Evolutionary conservation across 2,888 invertebrate species (phyloP).

Genomic region (Tineola bisselliella): DNA sequence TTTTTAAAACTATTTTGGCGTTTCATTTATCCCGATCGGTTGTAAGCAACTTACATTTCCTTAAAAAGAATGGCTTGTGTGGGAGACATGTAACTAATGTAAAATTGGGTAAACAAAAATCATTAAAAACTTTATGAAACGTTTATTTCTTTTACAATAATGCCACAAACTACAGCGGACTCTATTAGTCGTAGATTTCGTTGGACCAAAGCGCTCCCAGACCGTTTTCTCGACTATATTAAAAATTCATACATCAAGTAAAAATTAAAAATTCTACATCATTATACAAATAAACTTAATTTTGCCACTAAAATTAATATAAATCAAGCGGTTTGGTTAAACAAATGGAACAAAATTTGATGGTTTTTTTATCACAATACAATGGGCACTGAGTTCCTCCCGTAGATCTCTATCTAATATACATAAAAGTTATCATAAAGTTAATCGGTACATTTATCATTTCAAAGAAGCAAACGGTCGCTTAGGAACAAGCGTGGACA

Average conservation of each 20-base stretch:
- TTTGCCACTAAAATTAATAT: slow-evolving; percentile 50
- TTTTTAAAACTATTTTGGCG: too few relatives aligned
- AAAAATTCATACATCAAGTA: slow-evolving; percentile 22
- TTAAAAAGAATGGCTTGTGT: too few relatives aligned
- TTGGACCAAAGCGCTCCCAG: slow-evolving; percentile 60
- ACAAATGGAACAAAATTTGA: neutral
- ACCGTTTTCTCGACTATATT: slow-evolving; percentile 50
- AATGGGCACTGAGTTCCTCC: slow-evolving; percentile 48
- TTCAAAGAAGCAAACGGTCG: neutral
- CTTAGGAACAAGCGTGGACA: neutral
- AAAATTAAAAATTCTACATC: slow-evolving; percentile 35
- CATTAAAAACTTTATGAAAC: slow-evolving; percentile 42
- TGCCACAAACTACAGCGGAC: slow-evolving; percentile 64
- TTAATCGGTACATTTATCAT: neutral
- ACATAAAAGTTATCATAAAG: slow-evolving; percentile 9
- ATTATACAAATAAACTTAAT: slow-evolving; percentile 62
- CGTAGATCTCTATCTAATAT: neutral
- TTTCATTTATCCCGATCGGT: too few relatives aligned
- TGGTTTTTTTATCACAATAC: slow-evolving; percentile 55
- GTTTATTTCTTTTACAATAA: slow-evolving; percentile 54
- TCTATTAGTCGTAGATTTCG: slow-evolving; percentile 50
- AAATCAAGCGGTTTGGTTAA: neutral
- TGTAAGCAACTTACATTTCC: too few relatives aligned
- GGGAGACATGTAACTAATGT: too few relatives aligned
- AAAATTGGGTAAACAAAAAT: slow-evolving; percentile 25